Conservation (phyloP, 1,140 invertebrate genomes). For the Trichonephila inaurata region DNA sequence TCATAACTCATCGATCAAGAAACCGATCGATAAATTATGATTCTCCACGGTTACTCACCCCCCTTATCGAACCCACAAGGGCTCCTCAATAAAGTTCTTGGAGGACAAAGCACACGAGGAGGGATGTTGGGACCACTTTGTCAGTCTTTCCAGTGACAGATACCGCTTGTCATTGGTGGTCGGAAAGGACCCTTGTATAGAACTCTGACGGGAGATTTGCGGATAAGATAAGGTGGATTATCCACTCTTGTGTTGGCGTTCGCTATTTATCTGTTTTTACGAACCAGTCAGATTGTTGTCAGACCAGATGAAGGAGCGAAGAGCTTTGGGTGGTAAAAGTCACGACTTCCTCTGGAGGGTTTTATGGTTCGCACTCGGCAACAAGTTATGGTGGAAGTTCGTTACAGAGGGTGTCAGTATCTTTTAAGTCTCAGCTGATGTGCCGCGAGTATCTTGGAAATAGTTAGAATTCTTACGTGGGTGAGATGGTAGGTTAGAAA, state of each 20-base stretch:
- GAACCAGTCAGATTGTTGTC: slow-evolving; percentile 21
- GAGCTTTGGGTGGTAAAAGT: slow-evolving; percentile 36
- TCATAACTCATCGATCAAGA: neutral
- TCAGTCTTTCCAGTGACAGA: slow-evolving; percentile 33
- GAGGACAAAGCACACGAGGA: neutral
- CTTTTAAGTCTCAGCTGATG: neutral
- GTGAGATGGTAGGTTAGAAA: too few species aligned
- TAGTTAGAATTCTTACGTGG: too few species aligned
- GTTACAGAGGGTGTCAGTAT: neutral
- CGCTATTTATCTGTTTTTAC: slow-evolving; percentile 54
- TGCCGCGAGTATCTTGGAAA: too few species aligned
- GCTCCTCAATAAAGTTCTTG: slow-evolving; percentile 15
- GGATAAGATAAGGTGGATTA: slow-evolving; percentile 51
- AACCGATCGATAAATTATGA: slow-evolving; percentile 2
- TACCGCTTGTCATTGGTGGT: slow-evolving; percentile 50
- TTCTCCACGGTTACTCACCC: neutral
- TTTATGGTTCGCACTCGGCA: neutral
- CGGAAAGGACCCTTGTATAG: neutral
- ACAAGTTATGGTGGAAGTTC: slow-evolving; percentile 4
- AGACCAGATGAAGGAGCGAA: neutral
- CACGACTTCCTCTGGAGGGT: neutral
- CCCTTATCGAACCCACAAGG: neutral
- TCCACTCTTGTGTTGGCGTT: slow-evolving; percentile 22
- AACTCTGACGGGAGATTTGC: neutral
- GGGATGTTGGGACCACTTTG: slow-evolving; percentile 30